Evolutionary conservation across 2,113 vertebrate genomes (phyloP).

Genomic region (Anoplopoma fimbria): DNA sequence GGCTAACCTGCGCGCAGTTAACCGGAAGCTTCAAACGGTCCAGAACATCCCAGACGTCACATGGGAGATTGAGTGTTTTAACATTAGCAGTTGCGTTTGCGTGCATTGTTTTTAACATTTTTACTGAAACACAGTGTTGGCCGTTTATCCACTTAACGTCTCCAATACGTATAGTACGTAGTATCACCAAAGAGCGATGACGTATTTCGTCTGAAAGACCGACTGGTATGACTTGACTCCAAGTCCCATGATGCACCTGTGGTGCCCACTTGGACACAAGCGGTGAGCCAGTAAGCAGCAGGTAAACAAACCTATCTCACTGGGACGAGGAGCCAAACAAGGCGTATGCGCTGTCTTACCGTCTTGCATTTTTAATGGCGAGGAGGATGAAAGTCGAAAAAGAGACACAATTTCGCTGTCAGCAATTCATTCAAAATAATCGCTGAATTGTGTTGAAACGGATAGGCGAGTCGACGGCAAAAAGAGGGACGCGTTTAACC

Average conservation of each 20-base stretch:
- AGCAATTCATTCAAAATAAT: slow-evolving; percentile 8
- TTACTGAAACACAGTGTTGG: accelerated
- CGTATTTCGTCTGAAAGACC: neutral
- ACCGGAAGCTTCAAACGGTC: slow-evolving; percentile 44
- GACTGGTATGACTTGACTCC: slow-evolving; percentile 2
- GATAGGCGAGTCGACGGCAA: slow-evolving; percentile 7
- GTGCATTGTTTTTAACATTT: accelerated
- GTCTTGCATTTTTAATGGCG: slow-evolving; percentile 57
- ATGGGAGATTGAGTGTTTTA: slow-evolving; percentile 68
- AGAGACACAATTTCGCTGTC: slow-evolving; percentile 22
- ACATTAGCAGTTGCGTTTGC: accelerated
- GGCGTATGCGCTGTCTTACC: slow-evolving; percentile 54
- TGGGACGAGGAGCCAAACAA: slow-evolving; percentile 62
- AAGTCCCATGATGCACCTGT: slow-evolving; percentile 72
- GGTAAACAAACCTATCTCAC: slow-evolving; percentile 83
- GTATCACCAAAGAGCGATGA: accelerated
- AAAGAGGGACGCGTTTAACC: slow-evolving; percentile 36
- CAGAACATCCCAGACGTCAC: neutral
- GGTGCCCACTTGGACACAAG: neutral
- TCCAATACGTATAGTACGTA: accelerated
- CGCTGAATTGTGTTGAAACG: neutral
- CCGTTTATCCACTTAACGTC: accelerated
- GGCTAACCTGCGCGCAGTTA: slow-evolving; percentile 37
- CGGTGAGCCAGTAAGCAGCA: slow-evolving; percentile 70
- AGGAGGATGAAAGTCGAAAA: slow-evolving; percentile 37